phyloP scores from a whole-genome alignment of 2,113 vertebrate genomes.

The Epinephelus moara region DNA sequence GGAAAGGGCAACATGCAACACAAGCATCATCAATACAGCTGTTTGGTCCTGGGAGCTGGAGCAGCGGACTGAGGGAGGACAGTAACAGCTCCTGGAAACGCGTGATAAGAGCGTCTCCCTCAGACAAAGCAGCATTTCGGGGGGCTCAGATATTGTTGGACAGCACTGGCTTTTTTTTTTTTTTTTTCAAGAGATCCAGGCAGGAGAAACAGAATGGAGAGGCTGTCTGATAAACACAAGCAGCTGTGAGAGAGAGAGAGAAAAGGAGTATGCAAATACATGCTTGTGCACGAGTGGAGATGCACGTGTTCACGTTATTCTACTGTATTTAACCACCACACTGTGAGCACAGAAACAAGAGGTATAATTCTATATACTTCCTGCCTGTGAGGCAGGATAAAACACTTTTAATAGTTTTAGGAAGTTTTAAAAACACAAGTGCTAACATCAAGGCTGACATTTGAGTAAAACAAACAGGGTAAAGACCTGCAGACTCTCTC shows the following conservation, averaged over 20 bases:
- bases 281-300: conserved; percentile 15
- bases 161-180: conserved; percentile 43
- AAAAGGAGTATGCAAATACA: conserved; percentile 15
- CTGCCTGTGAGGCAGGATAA: neutral
- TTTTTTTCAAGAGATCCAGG: conserved; percentile 61
- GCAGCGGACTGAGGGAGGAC: neutral
- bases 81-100: conserved; percentile 62
- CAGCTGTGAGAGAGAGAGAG: conserved; percentile 56
- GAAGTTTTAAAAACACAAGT: neutral
- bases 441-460: neutral
- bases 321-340: neutral
- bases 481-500: neutral
- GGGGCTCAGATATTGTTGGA: conserved; percentile 20
- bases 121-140: conserved; percentile 49
- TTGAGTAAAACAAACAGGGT: neutral
- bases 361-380: neutral
- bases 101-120: conserved; percentile 58
- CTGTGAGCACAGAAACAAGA: neutral
- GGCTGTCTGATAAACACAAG: conserved; percentile 71
- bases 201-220: conserved; percentile 38
- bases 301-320: neutral
- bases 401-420: neutral
- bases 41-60: conserved; percentile 39
- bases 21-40: conserved; percentile 11
- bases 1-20: conserved; percentile 20